Base-by-base conservation (phyloP, 2,888 invertebrate genomes). In the Frankliniella intonsa region DNA sequence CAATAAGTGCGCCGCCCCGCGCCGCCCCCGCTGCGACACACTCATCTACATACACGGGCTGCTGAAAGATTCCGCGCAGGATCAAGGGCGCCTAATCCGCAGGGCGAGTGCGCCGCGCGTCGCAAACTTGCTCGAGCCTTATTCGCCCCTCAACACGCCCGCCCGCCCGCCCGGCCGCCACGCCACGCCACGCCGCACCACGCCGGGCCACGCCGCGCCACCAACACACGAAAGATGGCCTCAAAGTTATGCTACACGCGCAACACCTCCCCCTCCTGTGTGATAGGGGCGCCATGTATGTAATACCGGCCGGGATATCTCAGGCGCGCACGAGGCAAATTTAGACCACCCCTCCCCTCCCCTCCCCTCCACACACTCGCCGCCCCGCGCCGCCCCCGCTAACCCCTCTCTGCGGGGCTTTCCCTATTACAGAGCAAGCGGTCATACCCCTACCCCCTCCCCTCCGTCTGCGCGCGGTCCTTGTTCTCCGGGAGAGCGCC, bases 51-150 rank as follows among this genome's bases (percentile, higher is more conserved):
- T 76, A 76, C 69, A 10, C 62, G 62, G 69, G 69, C 69, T 22
- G 69, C 69, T 25, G 69, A 76, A 76, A 76, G 69, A 76, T 76
- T 76, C 69, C 69, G 69, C 22, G 22, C 69, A 25, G 69, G 69
- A 76, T 76, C 69, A 76, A 76, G 69, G 69, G 19, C 22, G 69
- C 25, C 69, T 76, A 76, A 76, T 76, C 69, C 69, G 25, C 12
- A 25, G 69, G 38, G 38, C 38, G 38, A 38, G 38, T 38, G 38
- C 38, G 2, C 38, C 3, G 38, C 38, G 69, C 69, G n/a, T n/a
- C n/a, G 25, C 69, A 76, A 76, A 76, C 69, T 76, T 76, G 69
- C 69, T 1, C 11, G 55, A 55, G 62, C 62, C 62, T 62, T 62
- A 62, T 11, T 62, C 62, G n/a, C 38, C 38, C 38, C 38, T 38